These are phyloP conservation scores for Dolichotis patagonum DNA, from an alignment of 2,113 vertebrate species.

Conservation along the genomic window DNA sequence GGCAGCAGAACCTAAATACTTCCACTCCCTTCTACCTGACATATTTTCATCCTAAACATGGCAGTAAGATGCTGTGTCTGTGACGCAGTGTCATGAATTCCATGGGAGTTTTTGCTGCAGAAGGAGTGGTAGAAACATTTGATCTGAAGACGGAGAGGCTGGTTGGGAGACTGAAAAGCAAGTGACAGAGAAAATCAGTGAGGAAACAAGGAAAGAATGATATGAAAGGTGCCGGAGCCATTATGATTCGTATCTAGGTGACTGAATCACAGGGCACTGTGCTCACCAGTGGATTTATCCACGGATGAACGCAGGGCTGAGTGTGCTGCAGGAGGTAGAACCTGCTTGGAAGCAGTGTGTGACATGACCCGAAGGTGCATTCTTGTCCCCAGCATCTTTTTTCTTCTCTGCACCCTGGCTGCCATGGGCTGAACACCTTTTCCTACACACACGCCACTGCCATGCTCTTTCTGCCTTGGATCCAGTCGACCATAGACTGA, in stretches of 20 bases:
- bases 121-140: not conserved
- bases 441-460: not conserved
- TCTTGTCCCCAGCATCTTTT: not conserved
- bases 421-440: not conserved
- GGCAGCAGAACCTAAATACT: not conserved
- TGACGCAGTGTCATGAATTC: not conserved
- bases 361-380: not conserved
- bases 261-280: not conserved
- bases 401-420: not conserved
- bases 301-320: not conserved
- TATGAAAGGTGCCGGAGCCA: too few relatives aligned
- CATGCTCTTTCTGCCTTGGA: not conserved
- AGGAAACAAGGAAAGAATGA: not conserved
- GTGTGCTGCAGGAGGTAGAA: not conserved
- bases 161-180: not conserved
- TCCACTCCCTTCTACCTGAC: not conserved
- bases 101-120: not conserved
- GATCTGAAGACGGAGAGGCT: not conserved
- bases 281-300: not conserved
- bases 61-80: not conserved
- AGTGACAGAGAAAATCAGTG: not conserved
- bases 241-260: not conserved
- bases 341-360: not conserved
- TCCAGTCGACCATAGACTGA: not conserved
- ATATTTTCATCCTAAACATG: not conserved